Evolutionary conservation across 2,888 invertebrate species (phyloP).

Genomic region (Ornithoptera priamus): DNA sequence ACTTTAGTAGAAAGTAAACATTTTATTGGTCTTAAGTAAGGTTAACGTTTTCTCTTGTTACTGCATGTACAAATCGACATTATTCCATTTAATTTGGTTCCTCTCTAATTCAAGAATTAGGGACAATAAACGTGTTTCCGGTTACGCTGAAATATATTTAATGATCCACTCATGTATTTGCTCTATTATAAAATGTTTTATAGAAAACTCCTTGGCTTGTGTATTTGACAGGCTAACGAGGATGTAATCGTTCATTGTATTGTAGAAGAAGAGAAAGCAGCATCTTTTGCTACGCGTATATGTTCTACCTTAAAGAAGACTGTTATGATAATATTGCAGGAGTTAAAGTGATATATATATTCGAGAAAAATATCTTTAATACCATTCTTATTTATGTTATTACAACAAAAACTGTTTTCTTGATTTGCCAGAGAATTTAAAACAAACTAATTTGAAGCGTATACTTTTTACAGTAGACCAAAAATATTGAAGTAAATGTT

Average conservation of each 20-base stretch:
- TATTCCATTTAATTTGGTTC: constrained; percentile 11
- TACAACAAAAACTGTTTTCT: not conserved
- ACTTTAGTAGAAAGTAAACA: not conserved
- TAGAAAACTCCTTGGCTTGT: too few relatives aligned
- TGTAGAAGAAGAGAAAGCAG: too few relatives aligned
- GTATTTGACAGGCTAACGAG: too few relatives aligned
- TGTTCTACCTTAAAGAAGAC: too few relatives aligned
- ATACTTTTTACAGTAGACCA: not conserved
- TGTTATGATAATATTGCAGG: too few relatives aligned
- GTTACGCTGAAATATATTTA: constrained; percentile 9
- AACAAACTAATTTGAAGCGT: not conserved
- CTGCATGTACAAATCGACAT: too few relatives aligned
- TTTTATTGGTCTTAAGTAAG: not conserved
- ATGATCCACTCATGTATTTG: constrained; percentile 4
- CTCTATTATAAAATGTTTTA: not conserved
- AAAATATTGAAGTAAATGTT: not conserved
- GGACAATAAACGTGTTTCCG: constrained; percentile 18
- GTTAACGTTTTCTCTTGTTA: too few relatives aligned
- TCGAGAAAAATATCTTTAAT: too few relatives aligned
- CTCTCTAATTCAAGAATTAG: constrained; percentile 18
- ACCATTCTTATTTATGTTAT: too few relatives aligned
- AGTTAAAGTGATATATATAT: too few relatives aligned
- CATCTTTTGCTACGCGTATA: too few relatives aligned
- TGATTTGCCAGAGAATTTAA: not conserved
- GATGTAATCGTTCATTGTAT: too few relatives aligned